These are phyloP conservation scores for Oppia nitens DNA, from an alignment of 1,140 invertebrate genomes.

Conservation along the genomic window DNA sequence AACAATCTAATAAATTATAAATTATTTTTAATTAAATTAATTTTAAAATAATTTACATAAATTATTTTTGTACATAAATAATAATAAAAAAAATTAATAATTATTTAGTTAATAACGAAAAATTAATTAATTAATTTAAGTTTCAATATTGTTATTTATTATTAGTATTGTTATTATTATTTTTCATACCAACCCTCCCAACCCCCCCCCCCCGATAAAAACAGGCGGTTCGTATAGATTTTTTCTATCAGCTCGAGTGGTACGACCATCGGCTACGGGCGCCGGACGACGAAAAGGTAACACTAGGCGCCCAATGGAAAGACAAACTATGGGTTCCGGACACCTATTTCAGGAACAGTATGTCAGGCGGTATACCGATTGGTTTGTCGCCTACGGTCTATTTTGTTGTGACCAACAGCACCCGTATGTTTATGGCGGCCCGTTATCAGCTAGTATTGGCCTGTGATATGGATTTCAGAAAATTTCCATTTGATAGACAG, in stretches of 20 bases:
- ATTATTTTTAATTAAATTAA: too few relatives aligned
- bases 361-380: constrained; percentile 14
- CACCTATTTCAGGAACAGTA: constrained; percentile 20
- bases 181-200: too few relatives aligned
- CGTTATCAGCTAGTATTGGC: constrained; percentile 18
- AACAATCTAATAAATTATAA: too few relatives aligned
- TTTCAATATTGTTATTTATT: background rate
- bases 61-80: background rate
- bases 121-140: too few relatives aligned
- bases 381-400: constrained; percentile 5
- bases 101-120: too few relatives aligned
- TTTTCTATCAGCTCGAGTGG: constrained; percentile 20
- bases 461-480: constrained; percentile 22
- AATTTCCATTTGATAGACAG: constrained; percentile 22
- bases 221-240: constrained; percentile 6
- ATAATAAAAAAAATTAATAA: too few relatives aligned
- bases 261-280: constrained; percentile 16
- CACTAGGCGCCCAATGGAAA: constrained; percentile 16
- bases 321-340: constrained; percentile 19
- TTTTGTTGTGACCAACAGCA: constrained; percentile 9
- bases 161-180: background rate
- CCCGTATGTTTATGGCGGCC: constrained; percentile 23
- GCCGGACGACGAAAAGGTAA: background rate
- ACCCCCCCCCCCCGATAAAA: too few relatives aligned
- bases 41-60: too few relatives aligned